Percentiles rank a stretch among this genome's conserved stretches.
Evolutionary conservation across 2,888 invertebrate genomes (phyloP).

Genomic region (Catocala fraxini): DNA sequence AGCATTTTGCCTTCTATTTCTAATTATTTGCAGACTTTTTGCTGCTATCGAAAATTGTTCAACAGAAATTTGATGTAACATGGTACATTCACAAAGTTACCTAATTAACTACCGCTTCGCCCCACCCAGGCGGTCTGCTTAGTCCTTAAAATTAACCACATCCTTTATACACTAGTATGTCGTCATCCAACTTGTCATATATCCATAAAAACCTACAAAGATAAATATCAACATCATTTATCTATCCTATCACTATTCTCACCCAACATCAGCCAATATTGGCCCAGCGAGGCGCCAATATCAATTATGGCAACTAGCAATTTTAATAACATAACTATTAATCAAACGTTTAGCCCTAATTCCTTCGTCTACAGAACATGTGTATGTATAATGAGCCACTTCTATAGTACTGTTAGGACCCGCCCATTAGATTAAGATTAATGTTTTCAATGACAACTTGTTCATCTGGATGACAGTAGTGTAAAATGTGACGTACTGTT

Average conservation of each 20-base stretch:
- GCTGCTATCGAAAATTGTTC: too few species aligned
- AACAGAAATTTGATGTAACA: too few species aligned
- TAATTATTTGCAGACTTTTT: too few species aligned
- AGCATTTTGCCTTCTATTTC: too few species aligned
- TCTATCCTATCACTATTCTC: neutral
- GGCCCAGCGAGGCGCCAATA: slow-evolving; percentile 41
- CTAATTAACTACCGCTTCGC: too few species aligned
- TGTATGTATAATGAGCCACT: slow-evolving; percentile 34
- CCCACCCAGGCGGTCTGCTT: too few species aligned
- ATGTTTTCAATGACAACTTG: slow-evolving; percentile 15
- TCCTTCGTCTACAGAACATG: slow-evolving; percentile 17
- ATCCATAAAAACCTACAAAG: neutral
- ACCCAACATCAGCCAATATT: slow-evolving; percentile 25
- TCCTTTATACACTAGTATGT: neutral
- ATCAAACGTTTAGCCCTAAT: slow-evolving; percentile 41
- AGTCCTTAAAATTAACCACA: too few species aligned
- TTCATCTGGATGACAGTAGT: neutral
- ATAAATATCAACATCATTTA: slow-evolving; percentile 7
- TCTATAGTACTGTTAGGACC: slow-evolving; percentile 16
- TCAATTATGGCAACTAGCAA: slow-evolving; percentile 18
- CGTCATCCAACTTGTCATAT: neutral
- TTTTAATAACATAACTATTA: slow-evolving; percentile 49
- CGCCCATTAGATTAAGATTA: slow-evolving; percentile 21
- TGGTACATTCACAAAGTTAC: too few species aligned
- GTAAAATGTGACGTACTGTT: neutral